A percentile compares a stretch with the other conserved stretches of the same genome.
Evolutionary conservation across 2,888 invertebrate genomes (phyloP).

Genomic region (Tiliacea aurago): DNA sequence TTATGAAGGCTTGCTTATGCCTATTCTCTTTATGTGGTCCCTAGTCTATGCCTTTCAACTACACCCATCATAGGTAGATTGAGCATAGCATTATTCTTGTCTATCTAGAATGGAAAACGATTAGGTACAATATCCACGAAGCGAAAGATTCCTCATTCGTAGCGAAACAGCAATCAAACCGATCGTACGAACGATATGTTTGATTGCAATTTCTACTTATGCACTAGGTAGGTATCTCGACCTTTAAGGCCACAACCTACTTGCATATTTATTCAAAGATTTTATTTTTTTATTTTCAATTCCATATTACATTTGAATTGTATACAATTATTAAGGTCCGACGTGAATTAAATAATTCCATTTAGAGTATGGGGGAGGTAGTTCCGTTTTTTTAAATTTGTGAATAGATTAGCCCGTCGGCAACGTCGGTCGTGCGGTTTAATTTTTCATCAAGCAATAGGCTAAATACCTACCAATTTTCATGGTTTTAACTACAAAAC

Average conservation of each 20-base stretch:
- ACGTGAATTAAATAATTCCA: conserved; percentile 21
- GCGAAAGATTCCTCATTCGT: conserved; percentile 15
- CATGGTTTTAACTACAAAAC: too few relatives aligned
- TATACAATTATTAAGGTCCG: conserved; percentile 13
- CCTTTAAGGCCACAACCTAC: conserved; percentile 35
- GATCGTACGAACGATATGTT: conserved; percentile 37
- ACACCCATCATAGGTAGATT: background rate
- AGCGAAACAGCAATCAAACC: conserved; percentile 6
- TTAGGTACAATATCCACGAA: conserved; percentile 1
- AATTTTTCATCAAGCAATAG: too few relatives aligned
- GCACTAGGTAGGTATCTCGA: conserved; percentile 16
- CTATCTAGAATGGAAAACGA: conserved; percentile 10
- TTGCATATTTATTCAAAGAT: conserved; percentile 36
- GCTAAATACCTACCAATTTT: too few relatives aligned
- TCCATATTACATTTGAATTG: conserved; percentile 23
- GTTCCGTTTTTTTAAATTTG: too few relatives aligned
- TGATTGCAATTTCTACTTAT: conserved; percentile 20
- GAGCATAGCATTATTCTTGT: background rate
- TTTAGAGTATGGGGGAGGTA: too few relatives aligned
- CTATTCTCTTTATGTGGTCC: background rate
- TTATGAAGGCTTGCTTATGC: background rate
- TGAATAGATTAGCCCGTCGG: too few relatives aligned
- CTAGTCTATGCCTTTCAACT: background rate
- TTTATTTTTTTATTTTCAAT: conserved; percentile 46
- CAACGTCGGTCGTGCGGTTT: too few relatives aligned